Conservation (phyloP, 2,888 invertebrate genomes). For the Priocnemis perturbator region DNA sequence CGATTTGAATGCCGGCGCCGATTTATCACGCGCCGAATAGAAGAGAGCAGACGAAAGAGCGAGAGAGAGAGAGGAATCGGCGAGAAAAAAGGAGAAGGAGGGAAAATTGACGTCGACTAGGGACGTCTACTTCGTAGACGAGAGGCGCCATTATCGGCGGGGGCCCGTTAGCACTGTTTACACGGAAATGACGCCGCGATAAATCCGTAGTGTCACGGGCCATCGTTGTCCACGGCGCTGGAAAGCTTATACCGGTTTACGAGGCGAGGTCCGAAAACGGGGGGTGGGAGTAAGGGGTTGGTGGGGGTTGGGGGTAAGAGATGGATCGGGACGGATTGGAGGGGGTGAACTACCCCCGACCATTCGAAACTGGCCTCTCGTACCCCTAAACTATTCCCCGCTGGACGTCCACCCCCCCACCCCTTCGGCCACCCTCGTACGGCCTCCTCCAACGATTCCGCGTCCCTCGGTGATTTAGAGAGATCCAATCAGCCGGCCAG, state of each 20-base stretch:
- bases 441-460: conserved; percentile 36
- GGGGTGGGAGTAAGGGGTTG: background rate
- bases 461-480: conserved; percentile 50
- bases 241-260: conserved; percentile 52
- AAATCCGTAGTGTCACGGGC: conserved; percentile 54
- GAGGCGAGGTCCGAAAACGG: conserved; percentile 16
- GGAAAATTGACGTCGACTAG: conserved; percentile 17
- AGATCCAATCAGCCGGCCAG: conserved; percentile 54
- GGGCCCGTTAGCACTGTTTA: conserved; percentile 46
- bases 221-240: conserved; percentile 46
- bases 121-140: conserved; percentile 9
- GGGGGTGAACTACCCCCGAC: background rate
- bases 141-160: conserved; percentile 34
- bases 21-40: background rate
- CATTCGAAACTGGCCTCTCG: no score
- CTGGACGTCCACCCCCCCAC: conserved; percentile 6
- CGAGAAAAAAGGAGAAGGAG: conserved; percentile 14
- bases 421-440: conserved; percentile 3
- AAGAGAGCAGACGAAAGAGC: conserved; percentile 13
- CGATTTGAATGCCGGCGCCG: background rate
- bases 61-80: background rate
- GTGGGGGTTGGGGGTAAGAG: background rate
- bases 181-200: conserved; percentile 57
- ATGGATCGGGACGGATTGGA: background rate
- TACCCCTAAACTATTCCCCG: background rate